Percentiles rank a stretch among this genome's conserved stretches.
Conservation (phyloP, 2,797 vertebrate genomes). For the Tamandua tetradactyla region DNA sequence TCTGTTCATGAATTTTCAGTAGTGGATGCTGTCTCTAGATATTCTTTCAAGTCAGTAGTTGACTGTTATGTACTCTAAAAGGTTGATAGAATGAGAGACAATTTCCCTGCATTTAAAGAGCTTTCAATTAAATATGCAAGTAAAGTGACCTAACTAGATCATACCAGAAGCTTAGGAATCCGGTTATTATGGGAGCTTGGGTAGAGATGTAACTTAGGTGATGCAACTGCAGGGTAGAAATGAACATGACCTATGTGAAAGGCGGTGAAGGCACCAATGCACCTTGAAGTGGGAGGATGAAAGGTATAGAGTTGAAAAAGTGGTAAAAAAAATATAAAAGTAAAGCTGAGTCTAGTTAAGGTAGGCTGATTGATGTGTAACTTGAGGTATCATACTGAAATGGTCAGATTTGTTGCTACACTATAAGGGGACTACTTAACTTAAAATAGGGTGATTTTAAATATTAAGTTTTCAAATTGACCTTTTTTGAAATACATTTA, state of each 20-base stretch:
- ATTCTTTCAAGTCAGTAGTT: neutral
- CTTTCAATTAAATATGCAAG: neutral
- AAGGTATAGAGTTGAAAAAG: neutral
- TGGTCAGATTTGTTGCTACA: neutral
- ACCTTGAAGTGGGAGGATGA: neutral
- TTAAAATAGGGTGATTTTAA: neutral
- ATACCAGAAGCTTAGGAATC: neutral
- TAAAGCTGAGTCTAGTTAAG: neutral
- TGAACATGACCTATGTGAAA: neutral
- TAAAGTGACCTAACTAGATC: neutral
- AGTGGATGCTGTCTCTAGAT: neutral
- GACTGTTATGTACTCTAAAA: neutral
- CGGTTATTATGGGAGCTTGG: neutral
- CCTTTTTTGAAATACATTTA: slow-evolving; percentile 3
- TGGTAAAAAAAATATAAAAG: neutral
- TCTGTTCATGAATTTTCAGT: neutral
- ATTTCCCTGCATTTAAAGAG: neutral
- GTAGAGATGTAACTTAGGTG: neutral
- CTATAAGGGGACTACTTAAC: neutral
- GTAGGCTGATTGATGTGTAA: too few species aligned
- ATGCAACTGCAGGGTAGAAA: neutral
- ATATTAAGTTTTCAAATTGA: neutral
- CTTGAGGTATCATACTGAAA: neutral
- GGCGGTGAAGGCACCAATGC: neutral
- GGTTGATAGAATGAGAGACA: neutral